These are phyloP conservation scores for Hydrophis major DNA, from an alignment of 2,797 vertebrate genomes.

Conservation along the genomic window DNA sequence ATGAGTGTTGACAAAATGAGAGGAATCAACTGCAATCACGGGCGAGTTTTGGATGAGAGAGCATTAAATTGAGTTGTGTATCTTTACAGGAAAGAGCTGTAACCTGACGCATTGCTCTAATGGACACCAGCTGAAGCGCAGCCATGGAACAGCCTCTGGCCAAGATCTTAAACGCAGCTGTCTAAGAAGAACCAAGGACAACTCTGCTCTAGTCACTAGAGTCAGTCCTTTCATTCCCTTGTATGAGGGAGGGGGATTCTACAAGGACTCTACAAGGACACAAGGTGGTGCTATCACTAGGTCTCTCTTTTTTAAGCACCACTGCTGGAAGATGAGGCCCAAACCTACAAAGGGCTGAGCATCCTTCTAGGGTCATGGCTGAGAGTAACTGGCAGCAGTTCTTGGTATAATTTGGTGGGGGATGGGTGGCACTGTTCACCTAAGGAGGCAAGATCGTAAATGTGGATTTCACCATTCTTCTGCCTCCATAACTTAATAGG, in stretches of 20 bases:
- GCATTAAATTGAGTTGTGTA: conserved; percentile 76
- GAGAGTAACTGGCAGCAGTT: background rate
- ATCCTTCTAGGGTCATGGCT: background rate
- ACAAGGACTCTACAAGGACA: background rate
- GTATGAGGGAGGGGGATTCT: background rate
- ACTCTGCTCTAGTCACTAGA: background rate
- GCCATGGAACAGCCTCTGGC: conserved; percentile 48
- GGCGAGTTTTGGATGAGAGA: conserved; percentile 65
- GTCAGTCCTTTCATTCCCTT: background rate
- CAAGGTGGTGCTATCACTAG: background rate
- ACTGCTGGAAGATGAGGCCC: background rate
- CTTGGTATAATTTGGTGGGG: background rate
- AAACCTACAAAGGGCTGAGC: background rate
- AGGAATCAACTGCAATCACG: conserved; percentile 74
- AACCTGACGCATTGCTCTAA: conserved; percentile 69
- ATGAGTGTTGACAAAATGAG: conserved; percentile 75
- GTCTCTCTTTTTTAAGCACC: background rate
- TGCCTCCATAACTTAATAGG: background rate
- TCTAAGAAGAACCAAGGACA: background rate
- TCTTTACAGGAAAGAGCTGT: conserved; percentile 79
- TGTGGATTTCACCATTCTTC: background rate
- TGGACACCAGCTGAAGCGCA: conserved; percentile 66
- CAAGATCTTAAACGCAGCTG: background rate
- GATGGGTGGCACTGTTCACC: background rate
- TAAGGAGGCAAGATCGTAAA: background rate